Base-by-base conservation (phyloP, 2,888 invertebrate species). In the Phlogophora meticulosa region DNA sequence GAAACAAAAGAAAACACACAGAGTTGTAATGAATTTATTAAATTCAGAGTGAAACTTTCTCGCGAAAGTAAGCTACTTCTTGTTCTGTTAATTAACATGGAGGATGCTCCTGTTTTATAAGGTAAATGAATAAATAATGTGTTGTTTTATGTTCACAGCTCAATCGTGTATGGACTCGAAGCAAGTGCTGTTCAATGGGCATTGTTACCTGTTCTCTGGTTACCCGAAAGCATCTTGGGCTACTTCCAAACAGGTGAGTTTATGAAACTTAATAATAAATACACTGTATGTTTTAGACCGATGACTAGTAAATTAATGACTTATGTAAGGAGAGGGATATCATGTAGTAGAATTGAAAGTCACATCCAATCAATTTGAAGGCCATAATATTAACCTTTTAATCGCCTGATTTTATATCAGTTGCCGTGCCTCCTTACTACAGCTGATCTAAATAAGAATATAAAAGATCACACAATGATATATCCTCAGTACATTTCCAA, bases 171-270 rank as follows among this genome's bases (percentile, higher is more conserved):
- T 97, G 80, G 97, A 97, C 86, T 96, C 97, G 78, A 96, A 97
- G 69, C 96, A 97, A 72, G 96, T 96, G 42, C 94, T 97, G 72
- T 97, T 96, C 95, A 97, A 97, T 87, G 96, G 96, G 51, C 96
- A 97, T 72, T 98, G 98, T 89, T 98, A 98, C 92, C 95, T 98
- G 11, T 96, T 97, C 89, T 97, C 97, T 43, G 97, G 97, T 34
- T 97, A 97, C 87, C 98, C 98, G 4, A 97, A 97, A 88, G 97
- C 97, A 1, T 97, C 97, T 7, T 98, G 98, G 98, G 70, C 82
- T 11, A 95, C 94, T 2, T 94, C 95, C 1, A 94, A 92, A 73
- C 95, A 95, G 89, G 74, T 77, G 43, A 38, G 55, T 58, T n/a
- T 9, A 15, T 22, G 11, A 40, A 7, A 48, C 11, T 32, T n/a